These are phyloP conservation scores for Gryon sp. DNA, from an alignment of 1,140 invertebrate species.

Conservation along the genomic window DNA sequence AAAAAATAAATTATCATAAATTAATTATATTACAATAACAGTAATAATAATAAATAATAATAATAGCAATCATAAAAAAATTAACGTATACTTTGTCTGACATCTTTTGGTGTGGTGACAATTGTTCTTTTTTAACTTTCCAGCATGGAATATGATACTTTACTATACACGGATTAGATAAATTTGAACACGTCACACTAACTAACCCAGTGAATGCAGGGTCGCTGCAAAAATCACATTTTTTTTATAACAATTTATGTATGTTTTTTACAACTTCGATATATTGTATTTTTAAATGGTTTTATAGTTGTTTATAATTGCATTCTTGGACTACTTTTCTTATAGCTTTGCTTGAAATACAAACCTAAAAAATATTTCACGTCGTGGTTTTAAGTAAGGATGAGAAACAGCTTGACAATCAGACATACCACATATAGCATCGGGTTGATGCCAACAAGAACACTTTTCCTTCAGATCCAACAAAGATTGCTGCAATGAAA, in stretches of 20 bases:
- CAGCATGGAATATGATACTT: conserved; percentile 28
- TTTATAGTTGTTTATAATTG: too few relatives aligned
- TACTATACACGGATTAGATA: conserved; percentile 47
- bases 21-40: background rate
- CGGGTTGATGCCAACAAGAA: conserved; percentile 63
- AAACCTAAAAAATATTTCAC: conserved; percentile 67
- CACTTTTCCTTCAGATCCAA: conserved; percentile 59
- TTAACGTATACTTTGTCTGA: conserved; percentile 20
- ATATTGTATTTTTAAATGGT: background rate
- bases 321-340: background rate
- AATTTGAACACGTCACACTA: conserved; percentile 65
- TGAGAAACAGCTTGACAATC: conserved; percentile 61
- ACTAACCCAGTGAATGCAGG: conserved; percentile 70
- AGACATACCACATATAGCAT: conserved; percentile 64
- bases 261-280: background rate
- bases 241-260: conserved; percentile 1
- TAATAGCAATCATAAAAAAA: background rate
- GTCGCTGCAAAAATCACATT: conserved; percentile 58
- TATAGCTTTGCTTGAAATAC: background rate
- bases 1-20: conserved; percentile 1
- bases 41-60: background rate
- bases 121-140: conserved; percentile 8
- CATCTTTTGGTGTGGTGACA: conserved; percentile 19
- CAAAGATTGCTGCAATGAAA: conserved; percentile 47
- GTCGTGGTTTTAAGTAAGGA: conserved; percentile 36